Evolutionary conservation across 2,888 invertebrate species (phyloP), one percentile per base, ranked within the genome.

Genomic region (Drosophila lutescens): DNA sequence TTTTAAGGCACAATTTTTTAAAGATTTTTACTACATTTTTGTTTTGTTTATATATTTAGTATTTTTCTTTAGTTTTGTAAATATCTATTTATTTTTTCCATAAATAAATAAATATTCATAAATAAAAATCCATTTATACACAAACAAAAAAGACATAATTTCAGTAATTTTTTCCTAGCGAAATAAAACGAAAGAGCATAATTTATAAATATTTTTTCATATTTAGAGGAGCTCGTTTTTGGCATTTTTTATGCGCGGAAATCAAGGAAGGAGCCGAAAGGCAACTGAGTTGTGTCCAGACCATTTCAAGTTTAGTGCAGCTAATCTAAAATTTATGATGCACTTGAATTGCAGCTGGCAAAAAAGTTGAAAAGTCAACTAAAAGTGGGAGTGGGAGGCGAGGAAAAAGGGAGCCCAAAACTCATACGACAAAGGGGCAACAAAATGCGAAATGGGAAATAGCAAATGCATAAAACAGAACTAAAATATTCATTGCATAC

Each of bases 301-400:
- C 60, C 53, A 69, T 66, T 62, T 44, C 47, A 54, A 65, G 59
- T 77, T 62, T 70, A 62, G 60, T 71, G 73, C 70, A 79, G 71
- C 79, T 82, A 75, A 87, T 84, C 77, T 81, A 85, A 85, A 80
- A 84, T 84, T 87, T 80, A 84, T 84, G 82, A 82, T 82, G 80
- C 60, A 63, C 75, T 72, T 72, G 74, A 58, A 67, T 63, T 69
- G 69, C 61, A 76, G 69, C 69, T 56, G 53, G 59, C 68, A 74
- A 74, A 74, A 79, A 80, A 79, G 69, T 59, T 69, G 51, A 67
- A 69, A 67, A 62, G 58, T 56, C 56, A 65, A 46, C 60, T 41
- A n/a, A 40, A 57, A 57, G 46, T 26, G 54, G 61, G 59, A 46
- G 63, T 56, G 46, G 63, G 58, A 30, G 40, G 49, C 36, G 60